Evolutionary conservation across 1,140 invertebrate species (phyloP), one percentile per base, ranked within the genome.

Genomic region (Drosophila sp.): DNA sequence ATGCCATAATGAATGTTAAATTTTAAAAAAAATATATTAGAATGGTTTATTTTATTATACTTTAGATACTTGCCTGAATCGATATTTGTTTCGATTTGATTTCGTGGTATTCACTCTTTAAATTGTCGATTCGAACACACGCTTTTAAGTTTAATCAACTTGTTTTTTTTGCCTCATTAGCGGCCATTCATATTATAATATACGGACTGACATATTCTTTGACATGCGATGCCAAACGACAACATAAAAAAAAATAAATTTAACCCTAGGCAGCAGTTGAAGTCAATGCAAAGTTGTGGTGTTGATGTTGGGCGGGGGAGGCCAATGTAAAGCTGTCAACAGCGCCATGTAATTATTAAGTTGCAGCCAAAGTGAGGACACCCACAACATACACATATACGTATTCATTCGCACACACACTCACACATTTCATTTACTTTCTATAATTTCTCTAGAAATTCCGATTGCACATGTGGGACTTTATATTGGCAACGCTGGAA

Each of bases 401-500:
- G 7, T 27, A 41, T 50, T 45, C 54, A 48, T 48, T 51, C 29
- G 34, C 13, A 41, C 36, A 50, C 16, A 36, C 25, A n/a, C 8
- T 7, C 34, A 36, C 18, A 67, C 80, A 76, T 87, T 70, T 76
- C 79, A 87, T 89, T 89, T 83, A 79, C 76, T 87, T 89, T 89
- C 83, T 87, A 89, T 87, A 89, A 89, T 89, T 87, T 87, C 83
- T 79, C 72, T 87, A 87, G 83, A 89, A 89, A 89, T 89, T 83
- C 84, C 83, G 48, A 89, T 89, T 89, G 83, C 83, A 89, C 83
- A 89, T 89, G 80, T 89, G 83, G 80, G 83, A 89, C 80, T 89
- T 89, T 79, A 80, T 89, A 89, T 89, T 89, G 64, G 71, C 70
- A 74, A 45, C 73, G 76, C 80, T 83, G 66, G 83, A 89, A 89